These are phyloP conservation scores for Gortyna flavago DNA, from an alignment of 2,888 invertebrate species.

Conservation along the genomic window DNA sequence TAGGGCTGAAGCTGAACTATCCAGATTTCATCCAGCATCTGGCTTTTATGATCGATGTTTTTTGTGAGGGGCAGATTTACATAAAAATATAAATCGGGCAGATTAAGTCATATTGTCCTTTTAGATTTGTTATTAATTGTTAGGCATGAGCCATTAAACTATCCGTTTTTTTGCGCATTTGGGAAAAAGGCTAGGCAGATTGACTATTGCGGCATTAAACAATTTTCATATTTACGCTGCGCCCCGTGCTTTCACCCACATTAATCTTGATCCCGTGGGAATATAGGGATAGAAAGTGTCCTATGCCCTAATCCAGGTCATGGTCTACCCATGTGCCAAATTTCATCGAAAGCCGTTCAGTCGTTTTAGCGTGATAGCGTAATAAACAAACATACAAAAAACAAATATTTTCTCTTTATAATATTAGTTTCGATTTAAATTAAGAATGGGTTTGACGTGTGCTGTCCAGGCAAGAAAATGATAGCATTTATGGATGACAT, in stretches of 20 bases:
- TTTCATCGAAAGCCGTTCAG: background rate
- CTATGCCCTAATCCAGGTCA: too few species aligned
- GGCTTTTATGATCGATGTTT: background rate
- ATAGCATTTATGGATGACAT: conserved; percentile 97
- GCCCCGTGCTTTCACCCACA: too few species aligned
- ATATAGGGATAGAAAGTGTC: too few species aligned
- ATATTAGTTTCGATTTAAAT: background rate
- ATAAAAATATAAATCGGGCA: background rate
- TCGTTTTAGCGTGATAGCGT: background rate
- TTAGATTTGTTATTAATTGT: too few species aligned
- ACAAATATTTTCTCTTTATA: background rate
- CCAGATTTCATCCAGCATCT: too few species aligned
- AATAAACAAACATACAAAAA: too few species aligned
- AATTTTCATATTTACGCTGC: background rate
- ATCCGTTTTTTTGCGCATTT: too few species aligned
- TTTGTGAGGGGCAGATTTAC: background rate
- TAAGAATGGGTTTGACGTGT: background rate
- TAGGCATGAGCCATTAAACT: too few species aligned
- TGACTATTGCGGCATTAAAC: background rate
- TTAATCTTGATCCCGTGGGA: too few species aligned
- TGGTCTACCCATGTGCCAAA: background rate
- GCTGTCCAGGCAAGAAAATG: conserved; percentile 92
- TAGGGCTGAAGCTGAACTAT: background rate
- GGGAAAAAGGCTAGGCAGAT: background rate
- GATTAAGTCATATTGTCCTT: background rate